Evolutionary conservation across 2,113 vertebrate species (phyloP).

Genomic region (Micronycteris hirsuta): DNA sequence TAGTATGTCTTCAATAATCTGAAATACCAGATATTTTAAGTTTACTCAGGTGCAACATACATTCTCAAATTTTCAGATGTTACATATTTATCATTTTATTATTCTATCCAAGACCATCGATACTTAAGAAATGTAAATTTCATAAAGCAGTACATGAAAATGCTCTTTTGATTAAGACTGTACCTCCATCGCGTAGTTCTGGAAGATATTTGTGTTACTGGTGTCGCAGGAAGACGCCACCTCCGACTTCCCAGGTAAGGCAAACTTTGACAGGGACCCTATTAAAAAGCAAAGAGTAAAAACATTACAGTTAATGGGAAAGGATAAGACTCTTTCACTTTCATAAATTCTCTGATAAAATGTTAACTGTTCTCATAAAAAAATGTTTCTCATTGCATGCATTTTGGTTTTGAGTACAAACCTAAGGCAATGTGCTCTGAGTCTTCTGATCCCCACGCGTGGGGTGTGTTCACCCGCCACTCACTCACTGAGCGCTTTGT

Average conservation of each 20-base stretch:
- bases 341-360: slow-evolving; percentile 11
- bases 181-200: slow-evolving; percentile 96
- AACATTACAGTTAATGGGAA: slow-evolving; percentile 24
- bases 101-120: neutral
- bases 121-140: neutral
- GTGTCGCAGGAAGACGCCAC: slow-evolving; percentile 89
- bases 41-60: neutral
- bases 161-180: neutral
- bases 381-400: neutral
- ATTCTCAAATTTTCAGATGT: neutral
- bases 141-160: slow-evolving; percentile 2
- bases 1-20: neutral
- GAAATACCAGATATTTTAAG: slow-evolving; percentile 6
- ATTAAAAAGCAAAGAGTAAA: slow-evolving; percentile 48
- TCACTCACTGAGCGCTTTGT: neutral
- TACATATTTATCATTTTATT: neutral
- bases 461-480: neutral
- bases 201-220: slow-evolving; percentile 87
- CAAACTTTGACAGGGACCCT: slow-evolving; percentile 86
- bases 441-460: neutral
- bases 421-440: neutral
- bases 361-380: neutral
- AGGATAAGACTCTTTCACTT: neutral
- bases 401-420: neutral
- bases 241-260: slow-evolving; percentile 87